Evolutionary conservation across 2,888 invertebrate species (phyloP), one percentile per base, ranked within the genome.

Genomic region (Acleris literana): DNA sequence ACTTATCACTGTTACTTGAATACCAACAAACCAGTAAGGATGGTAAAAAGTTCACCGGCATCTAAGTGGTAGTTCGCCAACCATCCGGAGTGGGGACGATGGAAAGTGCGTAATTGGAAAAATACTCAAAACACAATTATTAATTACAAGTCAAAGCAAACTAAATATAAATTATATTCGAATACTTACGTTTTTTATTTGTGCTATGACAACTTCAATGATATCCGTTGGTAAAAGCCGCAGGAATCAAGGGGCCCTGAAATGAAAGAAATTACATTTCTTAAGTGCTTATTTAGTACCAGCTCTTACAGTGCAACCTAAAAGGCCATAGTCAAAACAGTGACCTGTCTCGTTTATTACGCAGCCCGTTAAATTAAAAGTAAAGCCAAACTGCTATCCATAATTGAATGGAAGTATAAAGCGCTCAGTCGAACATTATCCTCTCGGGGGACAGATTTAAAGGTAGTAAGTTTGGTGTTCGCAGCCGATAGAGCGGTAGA

Each of bases 151-250:
- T 9, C 33, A 51, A 46, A 59, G 4, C 3, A 51, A 5, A 39
- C 5, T 39, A 9, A 11, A 20, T 7, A 29, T 43, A 43, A 18
- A 25, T 25, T 17, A 48, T 53, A 39, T 16, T 33, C 13, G 82
- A 81, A 86, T 92, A 93, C 93, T 93, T 77, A 93, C 93, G 88
- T 90, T 86, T 87, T 90, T 87, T 89, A 88, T 90, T 91, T 92
- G 90, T 92, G 90, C 91, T 92, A 88, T 83, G 87, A 91, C 90
- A 88, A 94, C 94, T 94, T 97, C 96, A 97, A 96, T 98, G 98
- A 95, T 98, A 98, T 94, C 98, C 98, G 95, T 98, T 98, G 95
- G 98, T 98, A 94, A 98, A 98, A 94, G 98, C 98, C 94, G 98
- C 97, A 94, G 98, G 98, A 95, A 98, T 98, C 95, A 98, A 95